Base-by-base conservation (phyloP, 1,140 invertebrate species). In the Drosophila pectinifera region DNA sequence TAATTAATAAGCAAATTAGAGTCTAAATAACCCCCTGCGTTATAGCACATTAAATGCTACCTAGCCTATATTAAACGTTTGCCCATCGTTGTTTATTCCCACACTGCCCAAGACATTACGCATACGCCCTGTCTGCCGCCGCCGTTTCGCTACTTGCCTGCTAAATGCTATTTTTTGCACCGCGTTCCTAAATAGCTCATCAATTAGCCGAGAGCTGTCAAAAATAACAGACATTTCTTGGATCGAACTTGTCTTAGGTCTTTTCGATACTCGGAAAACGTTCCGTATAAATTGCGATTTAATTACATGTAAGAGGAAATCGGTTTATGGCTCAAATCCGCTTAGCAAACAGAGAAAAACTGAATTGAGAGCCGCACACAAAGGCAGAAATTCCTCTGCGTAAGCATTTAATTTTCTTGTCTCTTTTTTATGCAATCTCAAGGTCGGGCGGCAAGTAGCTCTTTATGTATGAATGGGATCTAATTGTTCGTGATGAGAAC, bases 401-500 rank as follows among this genome's bases (percentile, higher is more conserved):
- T 64, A 62, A 79, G 83, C 83, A 69, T 59, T 69, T 49, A 75
- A 74, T 73, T 63, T 78, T 73, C 55, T 74, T 46, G 38, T 69
- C 51, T 48, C 61, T 58, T 46, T 64, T 65, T 46, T 76, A 65
- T 76, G 73, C 46, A 58, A 77, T 75, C 76, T 73, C 82, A 86
- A 86, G 82, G 82, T 79, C 82, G 64, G 64, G n/a, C 69, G 45
- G 45, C 82, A 88, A 86, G 82, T 82, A 82, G 75, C 83, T 86
- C 83, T 88, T 86, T 73, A 57, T 76, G 75, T 80, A 88, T 86
- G 83, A 86, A 86, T 86, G 83, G 78, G 79, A 88, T 88, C 83
- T 83, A 86, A 86, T 86, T 86, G 83, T 88, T 86, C 72, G 69
- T 75, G 73, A 79, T 83, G 80, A 67, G 78, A 51, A 48, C 46